A percentile compares a stretch with the other conserved stretches of the same genome.
phyloP scores from a whole-genome alignment of 2,888 invertebrate genomes.

The Chalcis sispes region DNA sequence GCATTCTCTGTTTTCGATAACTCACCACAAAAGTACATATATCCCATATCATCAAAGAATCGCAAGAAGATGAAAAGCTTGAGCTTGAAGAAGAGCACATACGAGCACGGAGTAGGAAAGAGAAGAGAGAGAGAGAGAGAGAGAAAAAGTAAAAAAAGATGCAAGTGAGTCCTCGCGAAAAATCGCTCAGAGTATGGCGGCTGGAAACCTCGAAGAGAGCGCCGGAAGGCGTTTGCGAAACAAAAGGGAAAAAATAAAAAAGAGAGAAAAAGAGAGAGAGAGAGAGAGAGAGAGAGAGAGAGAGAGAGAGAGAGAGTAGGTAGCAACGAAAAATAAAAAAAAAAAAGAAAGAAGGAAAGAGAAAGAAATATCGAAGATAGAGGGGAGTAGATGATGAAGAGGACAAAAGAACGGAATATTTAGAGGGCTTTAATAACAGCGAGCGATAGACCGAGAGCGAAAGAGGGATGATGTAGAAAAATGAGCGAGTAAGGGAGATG shows the following conservation, averaged over 20 bases:
- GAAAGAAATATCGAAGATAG: conserved; percentile 24
- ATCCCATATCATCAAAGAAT: conserved; percentile 26
- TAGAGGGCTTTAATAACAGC: conserved; percentile 41
- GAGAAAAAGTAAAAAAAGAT: conserved; percentile 15
- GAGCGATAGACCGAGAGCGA: conserved; percentile 25
- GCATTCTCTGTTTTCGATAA: conserved; percentile 35
- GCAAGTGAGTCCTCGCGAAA: no score
- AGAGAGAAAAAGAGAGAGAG: conserved; percentile 4
- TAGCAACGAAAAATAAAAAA: no score
- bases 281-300: neutral
- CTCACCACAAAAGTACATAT: conserved; percentile 3
- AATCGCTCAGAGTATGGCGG: conserved; percentile 31
- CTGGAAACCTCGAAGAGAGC: conserved; percentile 26
- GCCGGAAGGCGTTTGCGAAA: neutral
- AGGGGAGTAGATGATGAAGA: conserved; percentile 16
- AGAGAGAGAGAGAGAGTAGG: neutral
- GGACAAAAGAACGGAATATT: conserved; percentile 45
- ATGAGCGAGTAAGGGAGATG: no score
- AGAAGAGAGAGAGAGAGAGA: neutral
- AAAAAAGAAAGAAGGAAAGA: neutral
- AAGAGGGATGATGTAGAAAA: neutral
- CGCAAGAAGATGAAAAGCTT: conserved; percentile 28
- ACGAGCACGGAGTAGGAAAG: neutral
- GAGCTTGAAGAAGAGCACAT: no score
- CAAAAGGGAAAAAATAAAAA: conserved; percentile 25